These are phyloP conservation scores for Agrochola litura DNA, from an alignment of 2,888 invertebrate genomes.

Conservation along the genomic window DNA sequence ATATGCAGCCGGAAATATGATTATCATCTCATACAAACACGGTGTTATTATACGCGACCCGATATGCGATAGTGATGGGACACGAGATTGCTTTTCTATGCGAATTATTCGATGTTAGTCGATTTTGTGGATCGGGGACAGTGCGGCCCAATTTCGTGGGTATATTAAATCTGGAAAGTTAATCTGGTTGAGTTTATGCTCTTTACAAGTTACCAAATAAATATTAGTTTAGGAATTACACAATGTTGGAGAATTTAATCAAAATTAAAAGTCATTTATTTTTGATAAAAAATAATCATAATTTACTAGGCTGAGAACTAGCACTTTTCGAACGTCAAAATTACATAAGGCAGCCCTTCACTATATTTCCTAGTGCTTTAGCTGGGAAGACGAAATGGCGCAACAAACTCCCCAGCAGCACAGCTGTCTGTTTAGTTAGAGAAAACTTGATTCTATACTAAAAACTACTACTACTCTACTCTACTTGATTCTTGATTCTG, in stretches of 20 bases:
- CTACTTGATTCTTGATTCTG: too few species aligned
- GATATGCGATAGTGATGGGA: slow-evolving; percentile 79
- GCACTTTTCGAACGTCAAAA: too few species aligned
- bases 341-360: too few species aligned
- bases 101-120: slow-evolving; percentile 55
- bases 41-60: slow-evolving; percentile 74
- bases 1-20: slow-evolving; percentile 83
- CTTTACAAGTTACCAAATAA: not conserved
- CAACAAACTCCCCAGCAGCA: too few species aligned
- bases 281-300: too few species aligned
- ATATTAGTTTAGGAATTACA: not conserved
- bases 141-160: slow-evolving; percentile 30
- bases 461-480: too few species aligned
- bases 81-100: slow-evolving; percentile 74
- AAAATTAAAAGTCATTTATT: too few species aligned
- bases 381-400: too few species aligned
- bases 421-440: too few species aligned
- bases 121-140: slow-evolving; percentile 37
- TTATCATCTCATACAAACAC: slow-evolving; percentile 84
- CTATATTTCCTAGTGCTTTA: too few species aligned
- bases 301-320: too few species aligned
- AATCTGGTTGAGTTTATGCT: slow-evolving; percentile 8
- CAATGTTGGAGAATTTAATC: not conserved
- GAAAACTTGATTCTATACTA: too few species aligned
- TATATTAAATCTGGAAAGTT: slow-evolving; percentile 29